Conservation (phyloP, 2,797 vertebrate genomes). For the Meda fulgida region DNA sequence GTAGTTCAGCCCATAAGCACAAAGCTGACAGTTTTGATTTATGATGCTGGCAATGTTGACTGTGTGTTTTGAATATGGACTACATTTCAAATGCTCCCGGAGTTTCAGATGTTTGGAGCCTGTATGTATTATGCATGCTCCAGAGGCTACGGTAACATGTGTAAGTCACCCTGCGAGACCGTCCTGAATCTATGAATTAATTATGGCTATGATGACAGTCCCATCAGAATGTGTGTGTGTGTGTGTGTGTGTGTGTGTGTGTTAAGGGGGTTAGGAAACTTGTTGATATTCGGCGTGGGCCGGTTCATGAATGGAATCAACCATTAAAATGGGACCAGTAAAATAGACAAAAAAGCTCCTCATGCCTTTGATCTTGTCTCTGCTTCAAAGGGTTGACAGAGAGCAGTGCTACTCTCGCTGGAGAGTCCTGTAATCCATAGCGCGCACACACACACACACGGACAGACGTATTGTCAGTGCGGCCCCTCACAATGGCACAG, state of each 20-base stretch:
- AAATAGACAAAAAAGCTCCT: slow-evolving; percentile 76
- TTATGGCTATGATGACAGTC: slow-evolving; percentile 55
- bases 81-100: slow-evolving; percentile 14
- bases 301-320: slow-evolving; percentile 74
- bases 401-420: slow-evolving; percentile 23
- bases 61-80: slow-evolving; percentile 14
- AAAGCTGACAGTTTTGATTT: slow-evolving; percentile 19
- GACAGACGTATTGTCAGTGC: slow-evolving; percentile 61
- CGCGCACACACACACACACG: slow-evolving; percentile 48
- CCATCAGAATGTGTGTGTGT: slow-evolving; percentile 41
- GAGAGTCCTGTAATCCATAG: slow-evolving; percentile 36
- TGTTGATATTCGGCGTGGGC: slow-evolving; percentile 42
- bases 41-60: background rate
- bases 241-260: too few relatives aligned
- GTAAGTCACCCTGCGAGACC: slow-evolving; percentile 58
- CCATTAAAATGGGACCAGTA: slow-evolving; percentile 71
- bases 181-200: slow-evolving; percentile 69
- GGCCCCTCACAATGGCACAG: slow-evolving; percentile 77
- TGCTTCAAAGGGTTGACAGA: slow-evolving; percentile 22
- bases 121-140: slow-evolving; percentile 57
- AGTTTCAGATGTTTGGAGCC: slow-evolving; percentile 41
- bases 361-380: slow-evolving; percentile 37
- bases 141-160: slow-evolving; percentile 59
- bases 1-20: background rate
- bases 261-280: slow-evolving; percentile 18